phyloP scores from a whole-genome alignment of 2,797 vertebrate genomes.

The Platalea minor region DNA sequence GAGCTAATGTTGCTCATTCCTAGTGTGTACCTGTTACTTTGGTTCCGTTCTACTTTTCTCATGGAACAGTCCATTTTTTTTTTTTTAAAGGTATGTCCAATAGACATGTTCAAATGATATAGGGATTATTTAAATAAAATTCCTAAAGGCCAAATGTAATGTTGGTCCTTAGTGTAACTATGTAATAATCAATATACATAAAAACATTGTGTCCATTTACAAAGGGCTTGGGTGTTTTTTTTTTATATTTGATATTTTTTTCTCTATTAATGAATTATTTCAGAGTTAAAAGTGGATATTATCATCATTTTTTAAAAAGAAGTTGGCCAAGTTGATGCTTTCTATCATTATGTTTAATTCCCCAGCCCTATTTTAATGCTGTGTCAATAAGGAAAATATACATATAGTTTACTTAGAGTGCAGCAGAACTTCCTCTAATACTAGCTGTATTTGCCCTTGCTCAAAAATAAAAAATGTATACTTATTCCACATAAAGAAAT shows the following conservation, averaged over 20 bases:
- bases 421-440: background rate
- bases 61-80: background rate
- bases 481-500: background rate
- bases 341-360: background rate
- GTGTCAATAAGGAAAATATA: background rate
- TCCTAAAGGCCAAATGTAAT: background rate
- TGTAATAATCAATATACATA: background rate
- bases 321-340: background rate
- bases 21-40: background rate
- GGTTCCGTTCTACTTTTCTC: background rate
- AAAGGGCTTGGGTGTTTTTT: background rate
- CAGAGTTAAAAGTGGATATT: background rate
- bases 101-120: background rate
- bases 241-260: background rate
- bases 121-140: background rate
- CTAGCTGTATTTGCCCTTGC: background rate
- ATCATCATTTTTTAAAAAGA: rapidly evolving
- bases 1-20: background rate
- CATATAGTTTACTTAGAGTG: background rate
- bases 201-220: background rate
- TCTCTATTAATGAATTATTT: background rate
- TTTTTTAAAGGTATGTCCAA: background rate
- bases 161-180: background rate
- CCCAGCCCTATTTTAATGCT: background rate
- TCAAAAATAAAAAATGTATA: background rate